Percentiles rank a stretch among this genome's conserved stretches.
Evolutionary conservation across 2,113 vertebrate species (phyloP).

Genomic region (Megalops atlanticus): DNA sequence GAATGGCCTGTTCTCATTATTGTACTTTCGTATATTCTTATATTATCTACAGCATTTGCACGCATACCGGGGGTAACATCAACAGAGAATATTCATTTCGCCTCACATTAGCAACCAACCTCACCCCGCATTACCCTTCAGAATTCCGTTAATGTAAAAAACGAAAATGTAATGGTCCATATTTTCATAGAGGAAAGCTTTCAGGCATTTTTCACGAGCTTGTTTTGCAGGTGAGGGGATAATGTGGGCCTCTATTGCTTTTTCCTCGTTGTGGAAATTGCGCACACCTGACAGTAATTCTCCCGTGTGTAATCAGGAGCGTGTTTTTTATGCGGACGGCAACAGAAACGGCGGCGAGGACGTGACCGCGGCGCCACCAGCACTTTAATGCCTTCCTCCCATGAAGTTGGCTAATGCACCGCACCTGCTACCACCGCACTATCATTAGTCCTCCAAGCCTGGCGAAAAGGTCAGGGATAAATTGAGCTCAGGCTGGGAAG

Average conservation of each 20-base stretch:
- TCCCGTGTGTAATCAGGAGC: slow-evolving; percentile 9
- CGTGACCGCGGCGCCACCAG: slow-evolving; percentile 53
- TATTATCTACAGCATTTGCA: slow-evolving; percentile 6
- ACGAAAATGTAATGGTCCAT: not conserved
- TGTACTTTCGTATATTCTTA: not conserved
- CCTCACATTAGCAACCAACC: slow-evolving; percentile 4
- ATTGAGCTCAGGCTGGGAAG: slow-evolving; percentile 31
- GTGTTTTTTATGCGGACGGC: slow-evolving; percentile 39
- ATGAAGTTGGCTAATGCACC: slow-evolving; percentile 59
- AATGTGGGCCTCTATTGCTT: slow-evolving; percentile 1
- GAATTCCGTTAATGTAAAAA: slow-evolving; percentile 2
- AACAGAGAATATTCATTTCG: slow-evolving; percentile 4
- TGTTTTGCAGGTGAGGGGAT: slow-evolving; percentile 30
- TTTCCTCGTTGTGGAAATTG: not conserved
- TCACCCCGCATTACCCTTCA: slow-evolving; percentile 14
- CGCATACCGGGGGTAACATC: not conserved
- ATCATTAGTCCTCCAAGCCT: slow-evolving; percentile 61
- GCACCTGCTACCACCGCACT: slow-evolving; percentile 68
- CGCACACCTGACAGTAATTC: slow-evolving; percentile 25
- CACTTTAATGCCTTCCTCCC: slow-evolving; percentile 65
- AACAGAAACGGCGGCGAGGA: slow-evolving; percentile 49
- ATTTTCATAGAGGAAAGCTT: slow-evolving; percentile 16
- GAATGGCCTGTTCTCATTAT: not conserved
- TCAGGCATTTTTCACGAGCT: not conserved
- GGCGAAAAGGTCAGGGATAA: slow-evolving; percentile 64